Conservation (phyloP, 2,113 vertebrate genomes). For the Etia nguti region DNA sequence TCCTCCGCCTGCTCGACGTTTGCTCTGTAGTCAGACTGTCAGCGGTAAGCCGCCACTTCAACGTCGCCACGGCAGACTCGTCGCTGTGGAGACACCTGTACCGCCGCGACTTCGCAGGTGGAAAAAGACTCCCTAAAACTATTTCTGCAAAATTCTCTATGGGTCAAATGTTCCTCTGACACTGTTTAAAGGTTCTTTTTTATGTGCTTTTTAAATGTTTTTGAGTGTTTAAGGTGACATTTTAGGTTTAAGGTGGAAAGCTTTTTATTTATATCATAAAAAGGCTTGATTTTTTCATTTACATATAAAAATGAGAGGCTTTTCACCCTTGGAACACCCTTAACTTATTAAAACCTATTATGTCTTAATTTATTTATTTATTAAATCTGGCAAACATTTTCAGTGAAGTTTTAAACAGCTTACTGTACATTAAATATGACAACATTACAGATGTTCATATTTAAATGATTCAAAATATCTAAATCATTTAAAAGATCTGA, state of each 20-base stretch:
- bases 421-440: not conserved
- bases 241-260: too few relatives aligned
- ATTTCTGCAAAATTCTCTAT: not conserved
- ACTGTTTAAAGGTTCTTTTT: not conserved
- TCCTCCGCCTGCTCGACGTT: constrained; percentile 85
- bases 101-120: constrained; percentile 84
- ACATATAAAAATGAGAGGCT: not conserved
- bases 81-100: constrained; percentile 89
- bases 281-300: not conserved
- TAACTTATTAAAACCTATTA: not conserved
- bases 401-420: not conserved
- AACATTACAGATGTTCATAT: too few relatives aligned
- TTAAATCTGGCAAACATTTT: not conserved
- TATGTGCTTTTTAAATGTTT: not conserved
- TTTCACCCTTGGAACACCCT: not conserved
- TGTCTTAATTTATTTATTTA: not conserved
- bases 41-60: constrained; percentile 77
- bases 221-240: too few relatives aligned
- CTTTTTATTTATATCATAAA: too few relatives aligned
- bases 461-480: too few relatives aligned
- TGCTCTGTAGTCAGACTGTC: constrained; percentile 79
- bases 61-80: constrained; percentile 73
- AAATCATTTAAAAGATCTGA: not conserved
- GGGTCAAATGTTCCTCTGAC: not conserved
- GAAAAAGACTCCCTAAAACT: not conserved